Evolutionary conservation across 2,888 invertebrate species (phyloP).

Genomic region (Scaeva pyrastri): DNA sequence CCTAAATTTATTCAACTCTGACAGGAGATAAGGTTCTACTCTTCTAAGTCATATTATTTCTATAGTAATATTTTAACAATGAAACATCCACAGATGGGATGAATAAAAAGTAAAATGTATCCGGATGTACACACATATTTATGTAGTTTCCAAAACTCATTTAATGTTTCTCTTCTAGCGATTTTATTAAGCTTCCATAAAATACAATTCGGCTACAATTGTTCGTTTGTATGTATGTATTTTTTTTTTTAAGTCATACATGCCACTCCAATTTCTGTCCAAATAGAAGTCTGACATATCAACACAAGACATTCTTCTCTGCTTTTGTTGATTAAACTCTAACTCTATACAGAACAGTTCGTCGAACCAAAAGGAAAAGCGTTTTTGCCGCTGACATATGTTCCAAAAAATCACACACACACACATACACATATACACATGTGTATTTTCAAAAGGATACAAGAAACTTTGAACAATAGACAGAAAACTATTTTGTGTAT

Average conservation of each 20-base stretch:
- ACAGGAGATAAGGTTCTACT: neutral
- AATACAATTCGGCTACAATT: too few relatives aligned
- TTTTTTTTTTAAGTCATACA: slow-evolving; percentile 11
- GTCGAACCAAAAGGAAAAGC: slow-evolving; percentile 44
- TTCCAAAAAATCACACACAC: neutral
- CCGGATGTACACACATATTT: neutral
- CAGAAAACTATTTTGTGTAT: slow-evolving; percentile 49
- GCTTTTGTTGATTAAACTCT: slow-evolving; percentile 43
- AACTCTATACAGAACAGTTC: slow-evolving; percentile 30
- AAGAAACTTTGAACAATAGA: slow-evolving; percentile 26
- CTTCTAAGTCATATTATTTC: neutral
- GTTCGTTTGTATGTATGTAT: neutral
- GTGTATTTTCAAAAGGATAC: neutral
- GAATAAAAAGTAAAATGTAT: slow-evolving; percentile 2
- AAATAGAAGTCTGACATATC: slow-evolving; percentile 29
- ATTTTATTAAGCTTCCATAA: slow-evolving; percentile 18
- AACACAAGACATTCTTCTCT: slow-evolving; percentile 26
- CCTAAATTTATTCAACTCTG: neutral
- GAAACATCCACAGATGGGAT: neutral
- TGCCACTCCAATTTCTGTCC: slow-evolving; percentile 19
- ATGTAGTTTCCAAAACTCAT: slow-evolving; percentile 13
- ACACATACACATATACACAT: too few relatives aligned
- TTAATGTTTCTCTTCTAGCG: slow-evolving; percentile 24
- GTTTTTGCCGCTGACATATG: slow-evolving; percentile 56
- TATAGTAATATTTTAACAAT: slow-evolving; percentile 10